Conservation (phyloP, 1,140 invertebrate species). For the Diorhabda sublineata region DNA sequence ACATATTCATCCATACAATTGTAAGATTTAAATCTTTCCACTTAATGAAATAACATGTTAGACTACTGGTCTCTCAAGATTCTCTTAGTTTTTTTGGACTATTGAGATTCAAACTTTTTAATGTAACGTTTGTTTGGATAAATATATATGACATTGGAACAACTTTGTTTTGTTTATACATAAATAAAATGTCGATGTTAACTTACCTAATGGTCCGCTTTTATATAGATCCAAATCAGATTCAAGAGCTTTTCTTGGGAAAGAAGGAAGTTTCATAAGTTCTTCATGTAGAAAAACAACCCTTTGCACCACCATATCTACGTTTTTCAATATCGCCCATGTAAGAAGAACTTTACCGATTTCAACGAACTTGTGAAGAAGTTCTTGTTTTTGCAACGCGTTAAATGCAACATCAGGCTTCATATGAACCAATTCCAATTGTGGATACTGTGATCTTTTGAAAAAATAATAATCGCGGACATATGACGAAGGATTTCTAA, state of each 20-base stretch:
- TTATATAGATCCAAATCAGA: conserved; percentile 92
- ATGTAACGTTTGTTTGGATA: too few species aligned
- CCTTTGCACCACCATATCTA: conserved; percentile 89
- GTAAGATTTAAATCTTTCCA: too few species aligned
- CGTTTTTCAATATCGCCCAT: conserved; percentile 86
- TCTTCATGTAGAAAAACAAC: conserved; percentile 99
- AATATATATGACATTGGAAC: too few species aligned
- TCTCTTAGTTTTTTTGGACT: too few species aligned
- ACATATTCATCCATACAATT: too few species aligned
- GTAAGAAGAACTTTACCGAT: conserved; percentile 90
- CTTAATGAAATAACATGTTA: too few species aligned
- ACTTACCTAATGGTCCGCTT: conserved; percentile 66
- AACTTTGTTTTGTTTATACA: too few species aligned
- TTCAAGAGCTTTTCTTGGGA: conserved; percentile 96
- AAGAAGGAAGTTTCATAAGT: conserved; percentile 96
- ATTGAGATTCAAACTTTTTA: too few species aligned
- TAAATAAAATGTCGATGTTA: background rate
- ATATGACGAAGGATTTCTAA: conserved; percentile 89
- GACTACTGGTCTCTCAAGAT: too few species aligned
- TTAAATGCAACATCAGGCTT: conserved; percentile 86
- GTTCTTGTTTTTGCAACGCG: conserved; percentile 87
- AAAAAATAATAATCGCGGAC: conserved; percentile 99
- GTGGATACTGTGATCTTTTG: conserved; percentile 96
- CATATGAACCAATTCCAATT: conserved; percentile 92
- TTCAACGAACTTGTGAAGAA: conserved; percentile 94